phyloP scores from a whole-genome alignment of 2,797 vertebrate genomes.

The Hydrolagus colliei region DNA sequence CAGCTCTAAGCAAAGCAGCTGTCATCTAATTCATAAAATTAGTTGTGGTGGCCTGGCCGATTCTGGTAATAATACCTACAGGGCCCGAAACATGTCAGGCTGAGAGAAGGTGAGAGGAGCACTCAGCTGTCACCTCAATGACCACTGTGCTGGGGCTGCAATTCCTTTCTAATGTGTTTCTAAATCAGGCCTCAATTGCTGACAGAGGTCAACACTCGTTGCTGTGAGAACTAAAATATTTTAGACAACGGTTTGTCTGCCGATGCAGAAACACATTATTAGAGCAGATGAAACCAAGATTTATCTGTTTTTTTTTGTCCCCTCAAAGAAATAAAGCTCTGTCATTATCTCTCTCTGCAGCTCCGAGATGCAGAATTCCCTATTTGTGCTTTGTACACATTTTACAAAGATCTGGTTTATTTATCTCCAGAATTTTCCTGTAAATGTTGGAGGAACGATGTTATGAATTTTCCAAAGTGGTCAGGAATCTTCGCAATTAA shows the following conservation, averaged over 20 bases:
- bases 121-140: not conserved
- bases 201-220: slow-evolving; percentile 1
- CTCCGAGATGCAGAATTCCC: not conserved
- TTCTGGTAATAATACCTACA: not conserved
- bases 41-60: not conserved
- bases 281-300: slow-evolving; percentile 11
- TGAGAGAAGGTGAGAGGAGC: not conserved
- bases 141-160: not conserved
- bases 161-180: not conserved
- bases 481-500: not conserved
- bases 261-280: not conserved
- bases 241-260: slow-evolving; percentile 4
- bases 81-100: not conserved
- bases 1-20: not conserved
- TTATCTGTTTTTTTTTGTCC: not conserved
- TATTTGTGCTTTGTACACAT: not conserved
- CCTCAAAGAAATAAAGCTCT: slow-evolving; percentile 6
- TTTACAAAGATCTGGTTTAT: not conserved
- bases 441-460: not conserved
- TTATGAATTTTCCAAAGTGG: not conserved
- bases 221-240: not conserved
- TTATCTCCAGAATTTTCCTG: not conserved
- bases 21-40: not conserved
- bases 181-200: not conserved
- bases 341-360: not conserved